Evolutionary conservation across 2,113 vertebrate species (phyloP).

Genomic region (Colistium nudipinnis): DNA sequence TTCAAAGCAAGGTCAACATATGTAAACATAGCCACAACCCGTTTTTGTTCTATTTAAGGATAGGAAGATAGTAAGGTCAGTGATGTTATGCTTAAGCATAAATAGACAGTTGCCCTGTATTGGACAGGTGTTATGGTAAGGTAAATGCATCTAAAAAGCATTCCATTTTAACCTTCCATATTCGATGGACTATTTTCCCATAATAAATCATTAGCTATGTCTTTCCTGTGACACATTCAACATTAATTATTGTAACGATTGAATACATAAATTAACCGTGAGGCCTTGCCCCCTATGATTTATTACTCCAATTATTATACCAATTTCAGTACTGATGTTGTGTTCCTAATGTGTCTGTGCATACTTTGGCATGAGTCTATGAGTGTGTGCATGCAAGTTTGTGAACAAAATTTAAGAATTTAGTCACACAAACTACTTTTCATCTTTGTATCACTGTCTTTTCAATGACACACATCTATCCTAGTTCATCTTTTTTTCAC

Average conservation of each 20-base stretch:
- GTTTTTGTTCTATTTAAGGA: slow-evolving; percentile 49
- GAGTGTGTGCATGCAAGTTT: slow-evolving; percentile 5
- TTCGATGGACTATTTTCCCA: slow-evolving; percentile 16
- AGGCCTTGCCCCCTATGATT: no score
- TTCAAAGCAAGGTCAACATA: slow-evolving; percentile 44
- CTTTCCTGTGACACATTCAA: slow-evolving; percentile 31
- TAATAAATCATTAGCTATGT: slow-evolving; percentile 46
- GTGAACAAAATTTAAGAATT: slow-evolving; percentile 33
- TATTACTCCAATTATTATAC: not conserved
- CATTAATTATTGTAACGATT: slow-evolving; percentile 39
- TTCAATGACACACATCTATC: slow-evolving; percentile 9
- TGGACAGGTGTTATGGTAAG: slow-evolving; percentile 53
- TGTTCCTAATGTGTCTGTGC: slow-evolving; percentile 2
- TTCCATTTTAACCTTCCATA: slow-evolving; percentile 11
- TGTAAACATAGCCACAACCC: slow-evolving; percentile 34
- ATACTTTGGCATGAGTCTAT: not conserved
- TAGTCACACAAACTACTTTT: slow-evolving; percentile 2
- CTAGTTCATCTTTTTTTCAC: slow-evolving; percentile 16
- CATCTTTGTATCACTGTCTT: slow-evolving; percentile 22
- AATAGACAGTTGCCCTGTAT: slow-evolving; percentile 40
- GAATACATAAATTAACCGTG: no score
- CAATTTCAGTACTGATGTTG: no score
- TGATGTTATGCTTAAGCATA: slow-evolving; percentile 8
- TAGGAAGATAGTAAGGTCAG: slow-evolving; percentile 56
- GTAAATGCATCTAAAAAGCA: slow-evolving; percentile 42